Base-by-base conservation (phyloP, 2,888 invertebrate species). In the Nezara viridula region DNA sequence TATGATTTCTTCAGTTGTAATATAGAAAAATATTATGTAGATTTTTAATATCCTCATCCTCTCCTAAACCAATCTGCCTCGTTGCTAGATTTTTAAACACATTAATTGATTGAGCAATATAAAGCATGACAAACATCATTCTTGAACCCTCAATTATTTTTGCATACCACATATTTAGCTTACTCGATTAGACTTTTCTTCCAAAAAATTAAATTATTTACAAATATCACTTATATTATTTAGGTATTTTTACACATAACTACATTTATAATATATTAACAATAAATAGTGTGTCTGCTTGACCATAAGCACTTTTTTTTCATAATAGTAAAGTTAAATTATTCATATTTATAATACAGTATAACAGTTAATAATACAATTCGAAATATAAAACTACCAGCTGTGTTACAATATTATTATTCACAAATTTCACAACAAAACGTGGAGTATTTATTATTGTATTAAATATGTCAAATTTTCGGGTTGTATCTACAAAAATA, bases 51-150 rank as follows among this genome's bases (percentile, higher is more conserved):
- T 73, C 9, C 24, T 7, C 0, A 6, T 73, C 37, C 37, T 37
- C 19, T 19, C 32, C 19, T 7, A 73, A 27, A 73, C 6, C 37
- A 24, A 73, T 37, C 37, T 73, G 32, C 66, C 32, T 37, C 37
- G 27, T 16, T 19, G 66, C 32, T 37, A 73, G 60, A 27, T 27
- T 60, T 14, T 73, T 73, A 19, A 73, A 32, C 16, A 81, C 44
- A 47, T 44, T 44, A 81, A 81, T 81, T 10, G 44, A 81, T 81
- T 81, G 81, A 81, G 81, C 81, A 81, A 81, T 81, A 37, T 81
- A 24, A 44, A 44, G 81, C 81, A 44, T 81, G 81, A n/a, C 81
- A 81, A 44, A 44, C 44, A 44, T 81, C 5, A n/a, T 44, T 81
- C 44, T 44, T 24, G 37, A 73, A 21, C 66, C 37, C 19, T 73